Conservation (phyloP, 2,797 vertebrate species). For the Protosalanx chinensis region DNA sequence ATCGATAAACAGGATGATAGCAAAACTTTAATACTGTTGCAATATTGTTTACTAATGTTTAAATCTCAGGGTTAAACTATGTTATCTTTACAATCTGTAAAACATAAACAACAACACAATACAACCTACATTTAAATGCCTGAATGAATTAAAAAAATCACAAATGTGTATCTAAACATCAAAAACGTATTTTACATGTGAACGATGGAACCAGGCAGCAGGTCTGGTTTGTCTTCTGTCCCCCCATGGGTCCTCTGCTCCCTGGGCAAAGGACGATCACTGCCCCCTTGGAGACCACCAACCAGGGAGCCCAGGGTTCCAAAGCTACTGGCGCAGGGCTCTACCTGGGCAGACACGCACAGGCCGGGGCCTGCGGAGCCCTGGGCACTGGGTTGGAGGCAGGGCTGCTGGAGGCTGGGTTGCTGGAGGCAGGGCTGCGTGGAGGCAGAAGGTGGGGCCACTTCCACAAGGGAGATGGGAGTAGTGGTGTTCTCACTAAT, state of each 20-base stretch:
- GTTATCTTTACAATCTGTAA: too few species aligned
- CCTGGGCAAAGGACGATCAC: background rate
- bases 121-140: too few species aligned
- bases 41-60: too few species aligned
- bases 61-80: too few species aligned
- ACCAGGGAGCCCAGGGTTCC: conserved; percentile 35
- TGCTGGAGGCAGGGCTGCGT: conserved; percentile 5
- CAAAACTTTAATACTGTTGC: too few species aligned
- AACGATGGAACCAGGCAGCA: conserved; percentile 13
- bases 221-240: conserved; percentile 4
- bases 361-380: rapidly evolving
- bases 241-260: background rate
- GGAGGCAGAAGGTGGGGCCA: conserved; percentile 1
- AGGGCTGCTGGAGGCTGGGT: conserved; percentile 6
- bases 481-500: conserved; percentile 54
- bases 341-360: conserved; percentile 51
- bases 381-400: conserved; percentile 12
- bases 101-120: too few species aligned
- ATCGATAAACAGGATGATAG: too few species aligned
- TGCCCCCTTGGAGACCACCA: conserved; percentile 23
- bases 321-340: conserved; percentile 20
- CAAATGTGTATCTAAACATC: background rate
- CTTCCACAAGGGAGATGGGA: conserved; percentile 35
- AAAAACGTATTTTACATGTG: background rate
- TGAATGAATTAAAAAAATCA: too few species aligned